phyloP scores from a whole-genome alignment of 2,113 vertebrate genomes.

The Origma solitaria region DNA sequence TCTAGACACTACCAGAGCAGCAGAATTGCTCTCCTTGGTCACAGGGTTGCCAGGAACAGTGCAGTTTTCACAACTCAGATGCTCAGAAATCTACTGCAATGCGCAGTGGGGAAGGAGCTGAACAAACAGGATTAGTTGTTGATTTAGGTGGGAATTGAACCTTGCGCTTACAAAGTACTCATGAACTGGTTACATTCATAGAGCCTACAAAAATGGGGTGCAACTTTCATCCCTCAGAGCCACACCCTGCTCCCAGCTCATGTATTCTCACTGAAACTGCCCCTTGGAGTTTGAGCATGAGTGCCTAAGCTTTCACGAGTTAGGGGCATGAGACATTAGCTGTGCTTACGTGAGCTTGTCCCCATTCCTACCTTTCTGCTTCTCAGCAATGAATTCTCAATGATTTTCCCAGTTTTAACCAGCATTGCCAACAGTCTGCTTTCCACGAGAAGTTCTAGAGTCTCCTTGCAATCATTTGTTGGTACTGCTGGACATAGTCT shows the following conservation, averaged over 20 bases:
- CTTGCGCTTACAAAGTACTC: neutral
- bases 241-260: no score
- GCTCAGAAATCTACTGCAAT: neutral
- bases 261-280: neutral
- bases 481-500: neutral
- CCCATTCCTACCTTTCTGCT: neutral
- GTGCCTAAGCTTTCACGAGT: neutral
- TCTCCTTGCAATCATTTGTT: neutral
- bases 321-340: neutral
- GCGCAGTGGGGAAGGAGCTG: neutral
- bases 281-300: neutral
- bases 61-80: neutral
- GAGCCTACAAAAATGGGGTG: neutral
- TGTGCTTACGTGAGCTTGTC: neutral
- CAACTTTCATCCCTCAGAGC: neutral
- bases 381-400: neutral
- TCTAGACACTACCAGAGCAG: neutral
- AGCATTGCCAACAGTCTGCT: neutral
- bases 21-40: neutral
- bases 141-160: neutral
- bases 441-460: neutral
- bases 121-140: neutral
- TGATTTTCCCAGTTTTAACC: neutral
- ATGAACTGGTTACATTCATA: neutral
- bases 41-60: neutral